Conservation (phyloP, 2,113 vertebrate species). For the Plotosus lineatus region DNA sequence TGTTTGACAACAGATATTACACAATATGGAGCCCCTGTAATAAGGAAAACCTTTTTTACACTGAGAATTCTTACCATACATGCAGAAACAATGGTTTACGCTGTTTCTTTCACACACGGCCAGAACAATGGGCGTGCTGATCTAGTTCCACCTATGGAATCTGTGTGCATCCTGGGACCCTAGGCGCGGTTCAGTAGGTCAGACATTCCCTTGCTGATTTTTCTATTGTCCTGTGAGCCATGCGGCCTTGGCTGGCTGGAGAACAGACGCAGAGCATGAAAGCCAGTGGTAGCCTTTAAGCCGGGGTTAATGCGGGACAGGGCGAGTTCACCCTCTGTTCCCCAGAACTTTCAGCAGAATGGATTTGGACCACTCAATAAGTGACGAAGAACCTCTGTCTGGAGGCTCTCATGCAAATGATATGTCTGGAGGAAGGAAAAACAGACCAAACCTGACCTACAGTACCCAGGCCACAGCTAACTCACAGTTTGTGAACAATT, state of each 20-base stretch:
- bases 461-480: slow-evolving; percentile 30
- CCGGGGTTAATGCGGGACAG: slow-evolving; percentile 37
- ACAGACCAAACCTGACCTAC: slow-evolving; percentile 23
- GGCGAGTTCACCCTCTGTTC: slow-evolving; percentile 6
- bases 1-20: not conserved
- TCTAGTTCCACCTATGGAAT: slow-evolving; percentile 49
- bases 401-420: slow-evolving; percentile 49
- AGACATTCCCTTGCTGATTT: slow-evolving; percentile 40
- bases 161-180: slow-evolving; percentile 44
- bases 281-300: slow-evolving; percentile 42
- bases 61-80: not conserved
- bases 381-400: slow-evolving; percentile 42
- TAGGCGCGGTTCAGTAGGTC: slow-evolving; percentile 42
- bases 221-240: slow-evolving; percentile 43
- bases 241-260: slow-evolving; percentile 6
- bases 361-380: slow-evolving; percentile 41
- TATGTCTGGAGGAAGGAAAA: slow-evolving; percentile 42
- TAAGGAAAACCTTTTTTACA: not conserved
- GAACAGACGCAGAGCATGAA: slow-evolving; percentile 35
- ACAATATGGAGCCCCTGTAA: not conserved
- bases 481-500: not conserved
- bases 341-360: slow-evolving; percentile 30
- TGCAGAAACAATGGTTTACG: not conserved
- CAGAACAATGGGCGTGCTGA: slow-evolving; percentile 51
- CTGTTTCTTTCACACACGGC: slow-evolving; percentile 28